Evolutionary conservation across 2,113 vertebrate species (phyloP), one percentile per base, ranked within the genome.

Genomic region (Sinocyclocheilus rhinocerous): DNA sequence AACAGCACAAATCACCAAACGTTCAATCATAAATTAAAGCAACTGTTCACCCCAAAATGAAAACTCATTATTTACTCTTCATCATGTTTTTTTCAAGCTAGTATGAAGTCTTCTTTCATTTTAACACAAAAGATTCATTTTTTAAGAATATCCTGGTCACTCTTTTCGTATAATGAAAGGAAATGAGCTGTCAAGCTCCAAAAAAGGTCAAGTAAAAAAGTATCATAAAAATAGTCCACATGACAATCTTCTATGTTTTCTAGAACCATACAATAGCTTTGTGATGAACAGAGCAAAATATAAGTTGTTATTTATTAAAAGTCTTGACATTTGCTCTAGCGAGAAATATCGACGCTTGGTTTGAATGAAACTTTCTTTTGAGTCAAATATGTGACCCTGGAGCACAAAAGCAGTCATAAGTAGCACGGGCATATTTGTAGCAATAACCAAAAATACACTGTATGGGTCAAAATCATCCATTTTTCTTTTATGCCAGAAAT

Each of bases 1-100:
- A 57, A 77, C 26, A 77, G 76, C 76, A 33, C 76, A 76, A 57
- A 77, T 77, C 76, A 77, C 16, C 20, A 20, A 77, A 33, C 16
- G 3, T 11, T 77, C 42, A 50, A 50, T 76, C 42, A 26, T 76
- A 26, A 76, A 15, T 76, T 76, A 76, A 26, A 76, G 73, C 42
- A 26, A 50, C 1, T 50, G 73, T 50, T 48, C 73, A 50, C 22
- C 42, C 4, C 0, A 48, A 75, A 48, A 75, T 15, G 6, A 73
- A 73, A 42, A 45, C 70, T 73, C 39, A 15, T 73, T 45, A 20
- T 70, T 70, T 70, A 39, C 69, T 39, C 8, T 1, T 3, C 8
- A 36, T 70, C 3, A 39, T 20, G 36, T 50, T 76, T 76, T 50
- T 16, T 50, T 16, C 42, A 48, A 24, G 24, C 42, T 48, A 76